Evolutionary conservation across 2,888 invertebrate genomes (phyloP), one percentile per base, ranked within the genome.

Genomic region (Teinopalpus imperialis): DNA sequence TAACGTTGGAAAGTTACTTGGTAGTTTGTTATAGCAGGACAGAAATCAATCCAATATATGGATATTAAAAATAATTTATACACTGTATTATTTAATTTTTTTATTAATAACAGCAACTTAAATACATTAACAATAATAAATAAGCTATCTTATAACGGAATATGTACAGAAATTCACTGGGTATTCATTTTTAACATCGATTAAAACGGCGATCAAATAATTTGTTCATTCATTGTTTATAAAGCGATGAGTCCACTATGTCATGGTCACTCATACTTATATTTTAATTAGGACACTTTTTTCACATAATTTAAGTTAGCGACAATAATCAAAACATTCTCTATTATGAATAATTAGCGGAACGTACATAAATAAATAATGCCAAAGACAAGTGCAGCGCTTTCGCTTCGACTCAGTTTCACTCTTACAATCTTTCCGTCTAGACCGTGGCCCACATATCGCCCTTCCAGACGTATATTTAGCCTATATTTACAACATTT

Each of bases 101-200:
- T 76, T 76, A 69, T 71, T 73, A 49, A 49, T 44, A 43, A 43
- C 43, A 31, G 34, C n/a, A n/a, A 46, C 42, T 41, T 42, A 53
- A 51, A 53, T 13, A 37, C 55, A 51, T 68, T 71, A 73, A 61
- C 60, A 67, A 67, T 75, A 82, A 85, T 83, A 83, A 83, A 85
- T 83, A 81, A 72, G 67, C 74, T 71, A 64, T 48, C 71, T 70
- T 69, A 75, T 57, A 41, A 35, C 23, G 52, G 54, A 62, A 57
- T 82, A 87, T 87, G 77, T 86, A 86, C 83, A 87, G 69, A 80
- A 76, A 81, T 74, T 79, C 81, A 82, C 77, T 68, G 66, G 62
- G 63, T 64, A 63, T 60, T 63, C 61, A 53, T 47, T 48, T 44
- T 49, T 44, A 30, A 48, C 59, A 57, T 59, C 45, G 23, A 36